Conservation (phyloP, 2,797 vertebrate species). For the Pseudochirops cupreus region DNA sequence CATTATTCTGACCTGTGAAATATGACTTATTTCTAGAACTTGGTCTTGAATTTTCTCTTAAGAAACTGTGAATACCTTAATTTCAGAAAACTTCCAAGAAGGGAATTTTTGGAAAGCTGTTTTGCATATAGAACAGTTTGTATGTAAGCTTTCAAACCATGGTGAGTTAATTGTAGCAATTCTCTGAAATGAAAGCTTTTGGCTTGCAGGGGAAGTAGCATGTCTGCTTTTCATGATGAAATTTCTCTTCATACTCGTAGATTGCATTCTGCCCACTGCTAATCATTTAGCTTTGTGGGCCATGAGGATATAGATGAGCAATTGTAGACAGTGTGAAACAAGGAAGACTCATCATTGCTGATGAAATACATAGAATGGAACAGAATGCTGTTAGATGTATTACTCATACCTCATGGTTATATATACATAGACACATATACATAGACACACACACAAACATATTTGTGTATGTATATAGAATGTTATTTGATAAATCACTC, state of each 20-base stretch:
- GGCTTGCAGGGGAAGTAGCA: background rate
- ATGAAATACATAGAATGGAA: background rate
- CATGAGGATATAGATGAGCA: background rate
- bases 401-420: background rate
- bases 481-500: no score
- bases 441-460: no score
- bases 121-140: background rate
- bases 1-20: background rate
- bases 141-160: background rate
- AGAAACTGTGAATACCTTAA: background rate
- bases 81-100: conserved; percentile 8
- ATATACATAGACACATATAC: no score
- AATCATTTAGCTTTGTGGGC: background rate
- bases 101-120: background rate
- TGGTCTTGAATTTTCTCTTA: background rate
- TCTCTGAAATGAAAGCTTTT: background rate
- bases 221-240: background rate
- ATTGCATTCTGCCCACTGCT: background rate
- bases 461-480: no score
- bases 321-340: background rate
- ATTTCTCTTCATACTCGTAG: background rate
- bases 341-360: background rate
- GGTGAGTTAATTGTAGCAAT: background rate
- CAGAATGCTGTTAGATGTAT: background rate
- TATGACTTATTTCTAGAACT: background rate